Base-by-base conservation (phyloP, 2,888 invertebrate genomes). In the Cryptophagus acutangulus region DNA sequence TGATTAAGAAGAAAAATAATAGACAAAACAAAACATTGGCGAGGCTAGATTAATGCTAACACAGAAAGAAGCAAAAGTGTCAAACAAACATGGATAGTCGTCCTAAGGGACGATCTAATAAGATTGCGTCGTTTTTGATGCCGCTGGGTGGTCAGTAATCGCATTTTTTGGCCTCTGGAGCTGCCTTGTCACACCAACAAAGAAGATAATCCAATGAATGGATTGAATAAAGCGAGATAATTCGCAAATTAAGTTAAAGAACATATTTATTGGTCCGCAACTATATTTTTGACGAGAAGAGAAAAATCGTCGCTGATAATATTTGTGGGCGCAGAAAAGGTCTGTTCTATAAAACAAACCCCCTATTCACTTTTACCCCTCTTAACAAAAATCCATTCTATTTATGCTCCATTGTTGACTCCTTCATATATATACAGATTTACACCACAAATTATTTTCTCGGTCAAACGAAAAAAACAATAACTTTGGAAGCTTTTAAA, bases 111-210 rank as follows among this genome's bases (percentile, higher is more conserved):
- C 31, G 24, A 15, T 13, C 3, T 31, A 31, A 31, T 31, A 16
- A 31, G 31, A 31, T 31, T 31, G 31, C 9, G 14, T 31, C 8
- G 31, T 31, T 31, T 31, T 26, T 12, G 31, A 31, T 16, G 31
- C 31, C 31, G 31, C 34, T 50, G 65, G 66, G 63, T 65, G 65
- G 66, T 67, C 67, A 67, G 58, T 67, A 66, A 67, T 65, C 61
- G 55, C 51, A 63, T 66, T 62, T 56, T 46, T 48, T 50, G 51
- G 43, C 55, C 62, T 61, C 61, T 57, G 49, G 61, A 62, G 56
- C 49, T 48, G 51, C 15, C 59, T 63, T 63, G 65, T 65, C 64
- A 65, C 63, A 59, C 55, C 45, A 35, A 35, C 26, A 39, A 46
- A 43, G 34, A 28, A 41, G 46, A 51, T 60, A 61, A 61, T 60